Conservation (phyloP, 2,888 invertebrate species). For the Dryocosmus kuriphilus region DNA sequence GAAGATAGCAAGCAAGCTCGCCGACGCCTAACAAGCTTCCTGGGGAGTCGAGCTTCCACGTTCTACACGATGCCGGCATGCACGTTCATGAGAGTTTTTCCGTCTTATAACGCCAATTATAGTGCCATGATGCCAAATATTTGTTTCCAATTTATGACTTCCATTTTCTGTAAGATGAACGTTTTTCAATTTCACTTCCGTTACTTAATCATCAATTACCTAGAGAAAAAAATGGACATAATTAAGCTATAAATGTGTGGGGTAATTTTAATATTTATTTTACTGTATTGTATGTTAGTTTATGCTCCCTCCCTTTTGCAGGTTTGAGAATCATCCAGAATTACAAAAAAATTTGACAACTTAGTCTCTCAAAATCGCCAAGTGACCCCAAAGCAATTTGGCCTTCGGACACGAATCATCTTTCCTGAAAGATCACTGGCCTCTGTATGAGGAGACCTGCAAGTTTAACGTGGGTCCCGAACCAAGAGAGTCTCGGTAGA, state of each 20-base stretch:
- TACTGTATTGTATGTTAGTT: no score
- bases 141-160: conserved; percentile 27
- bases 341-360: no score
- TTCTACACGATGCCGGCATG: conserved; percentile 43
- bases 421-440: no score
- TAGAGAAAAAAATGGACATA: background rate
- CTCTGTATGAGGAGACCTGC: no score
- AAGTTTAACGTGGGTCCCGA: no score
- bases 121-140: conserved; percentile 18
- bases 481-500: no score
- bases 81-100: conserved; percentile 33
- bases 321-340: no score
- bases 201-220: background rate
- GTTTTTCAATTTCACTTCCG: background rate
- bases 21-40: conserved; percentile 78
- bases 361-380: no score
- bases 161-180: background rate
- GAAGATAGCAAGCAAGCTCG: conserved; percentile 75
- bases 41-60: conserved; percentile 71
- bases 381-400: no score
- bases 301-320: no score
- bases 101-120: conserved; percentile 31
- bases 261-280: background rate
- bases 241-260: no score
- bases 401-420: no score